Base-by-base conservation (phyloP, 2,113 vertebrate genomes). In the Ameiurus melas region DNA sequence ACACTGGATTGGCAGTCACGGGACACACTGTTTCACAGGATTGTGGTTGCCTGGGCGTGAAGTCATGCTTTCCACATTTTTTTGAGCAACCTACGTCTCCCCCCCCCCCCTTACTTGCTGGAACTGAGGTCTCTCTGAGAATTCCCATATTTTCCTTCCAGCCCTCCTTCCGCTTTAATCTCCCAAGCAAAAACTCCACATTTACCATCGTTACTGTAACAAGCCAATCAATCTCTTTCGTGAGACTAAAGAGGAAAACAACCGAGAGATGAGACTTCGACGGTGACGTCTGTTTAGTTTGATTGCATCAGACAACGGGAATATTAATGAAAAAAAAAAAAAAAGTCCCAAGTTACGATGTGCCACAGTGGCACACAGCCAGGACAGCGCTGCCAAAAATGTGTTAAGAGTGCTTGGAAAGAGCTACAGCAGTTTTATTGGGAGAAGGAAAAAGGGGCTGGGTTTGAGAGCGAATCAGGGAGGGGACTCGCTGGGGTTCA, bases 41-140 rank as follows among this genome's bases (percentile, higher is more conserved):
- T 86, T 89, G 87, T 93, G 92, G 92, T 91, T 90, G 90, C 92
- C 89, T 90, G 88, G 86, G 80, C 85, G 92, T 94, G 90, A 92
- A 94, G 93, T 95, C 93, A 94, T 92, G 91, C 93, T 93, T 94
- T 94, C 92, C 92, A 91, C n/a, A 82, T 73, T 68, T 88, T 85
- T 55, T 86, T 89, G 70, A 57, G 86, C 91, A 91, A 86, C 87
- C 87, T 89, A 85, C 13, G 25, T 79, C 92, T 94, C n/a, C n/a
- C 93, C 58, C 73, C 71, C 0, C 3, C 39, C 60, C 91, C 90
- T 84, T 93, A 43, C 92, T 88, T 57, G 64, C 91, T 84, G 83
- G 83, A 85, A 84, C 83, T 88, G 88, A 92, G 85, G n/a, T 57
- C 75, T 93, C 92, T 92, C 93, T 94, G 92, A 93, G 92, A 53